Evolutionary conservation across 2,797 vertebrate genomes (phyloP).

Genomic region (Hydrolagus colliei): DNA sequence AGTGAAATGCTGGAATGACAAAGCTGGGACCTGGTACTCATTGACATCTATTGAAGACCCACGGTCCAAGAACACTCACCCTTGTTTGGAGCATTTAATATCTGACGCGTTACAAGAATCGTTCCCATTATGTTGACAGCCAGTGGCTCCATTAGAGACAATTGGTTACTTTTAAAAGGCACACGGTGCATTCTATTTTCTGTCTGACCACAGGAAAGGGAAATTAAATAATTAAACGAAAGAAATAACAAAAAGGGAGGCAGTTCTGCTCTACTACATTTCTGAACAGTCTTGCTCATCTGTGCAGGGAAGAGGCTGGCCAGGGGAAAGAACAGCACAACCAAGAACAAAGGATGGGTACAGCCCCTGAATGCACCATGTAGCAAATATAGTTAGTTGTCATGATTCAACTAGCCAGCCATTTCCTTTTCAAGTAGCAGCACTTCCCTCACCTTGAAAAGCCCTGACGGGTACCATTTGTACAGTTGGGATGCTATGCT

Average conservation of each 20-base stretch:
- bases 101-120: conserved; percentile 71
- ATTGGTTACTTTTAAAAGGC: conserved; percentile 64
- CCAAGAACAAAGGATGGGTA: conserved; percentile 69
- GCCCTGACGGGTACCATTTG: conserved; percentile 46
- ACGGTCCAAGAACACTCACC: conserved; percentile 59
- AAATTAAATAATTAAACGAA: conserved; percentile 95
- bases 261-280: conserved; percentile 79
- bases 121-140: conserved; percentile 57
- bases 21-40: conserved; percentile 56
- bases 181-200: conserved; percentile 72
- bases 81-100: conserved; percentile 66
- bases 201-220: conserved; percentile 67
- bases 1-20: conserved; percentile 62
- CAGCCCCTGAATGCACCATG: conserved; percentile 70
- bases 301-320: conserved; percentile 54
- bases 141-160: conserved; percentile 75
- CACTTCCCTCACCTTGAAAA: conserved; percentile 69
- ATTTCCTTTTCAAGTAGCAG: conserved; percentile 76
- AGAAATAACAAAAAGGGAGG: conserved; percentile 67
- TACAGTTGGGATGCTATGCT: conserved; percentile 71
- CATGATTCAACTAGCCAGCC: conserved; percentile 83
- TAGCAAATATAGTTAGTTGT: conserved; percentile 82
- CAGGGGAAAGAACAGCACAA: conserved; percentile 53
- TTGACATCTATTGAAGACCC: conserved; percentile 69
- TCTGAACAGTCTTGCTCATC: conserved; percentile 69